Evolutionary conservation across 2,797 vertebrate species (phyloP).

Genomic region (Microctenopoma steveboyesi): DNA sequence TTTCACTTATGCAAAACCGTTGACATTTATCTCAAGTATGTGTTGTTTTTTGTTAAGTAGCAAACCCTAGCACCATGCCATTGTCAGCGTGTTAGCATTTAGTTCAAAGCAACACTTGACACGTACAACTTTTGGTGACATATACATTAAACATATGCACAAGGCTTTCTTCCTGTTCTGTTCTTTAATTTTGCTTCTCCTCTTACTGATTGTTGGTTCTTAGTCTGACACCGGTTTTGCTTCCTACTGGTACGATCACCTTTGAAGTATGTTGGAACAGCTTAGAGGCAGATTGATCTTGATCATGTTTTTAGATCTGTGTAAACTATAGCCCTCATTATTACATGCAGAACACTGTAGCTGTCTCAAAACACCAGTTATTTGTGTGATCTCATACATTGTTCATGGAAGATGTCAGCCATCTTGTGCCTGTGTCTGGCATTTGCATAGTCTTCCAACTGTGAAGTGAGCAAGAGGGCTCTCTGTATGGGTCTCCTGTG

Average conservation of each 20-base stretch:
- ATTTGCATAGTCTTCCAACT: conserved; percentile 22
- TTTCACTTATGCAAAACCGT: background rate
- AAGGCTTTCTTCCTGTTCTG: too few relatives aligned
- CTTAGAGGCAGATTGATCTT: background rate
- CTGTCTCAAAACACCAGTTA: background rate
- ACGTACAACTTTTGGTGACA: too few relatives aligned
- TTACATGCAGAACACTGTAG: background rate
- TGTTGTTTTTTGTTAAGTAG: background rate
- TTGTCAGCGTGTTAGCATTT: background rate
- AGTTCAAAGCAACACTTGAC: background rate
- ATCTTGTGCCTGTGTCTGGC: conserved; percentile 21
- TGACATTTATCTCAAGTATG: background rate
- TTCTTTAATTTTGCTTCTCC: too few relatives aligned
- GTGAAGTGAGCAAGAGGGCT: conserved; percentile 51
- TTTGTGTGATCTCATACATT: background rate
- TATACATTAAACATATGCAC: too few relatives aligned
- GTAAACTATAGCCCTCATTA: background rate
- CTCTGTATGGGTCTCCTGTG: conserved; percentile 31
- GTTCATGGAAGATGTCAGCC: background rate
- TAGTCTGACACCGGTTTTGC: background rate
- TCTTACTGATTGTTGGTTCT: background rate
- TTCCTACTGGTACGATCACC: background rate
- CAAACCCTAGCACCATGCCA: background rate
- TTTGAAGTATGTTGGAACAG: background rate
- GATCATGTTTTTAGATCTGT: background rate